Evolutionary conservation across 1,140 invertebrate species (phyloP).

Genomic region (Cherax destructor): DNA sequence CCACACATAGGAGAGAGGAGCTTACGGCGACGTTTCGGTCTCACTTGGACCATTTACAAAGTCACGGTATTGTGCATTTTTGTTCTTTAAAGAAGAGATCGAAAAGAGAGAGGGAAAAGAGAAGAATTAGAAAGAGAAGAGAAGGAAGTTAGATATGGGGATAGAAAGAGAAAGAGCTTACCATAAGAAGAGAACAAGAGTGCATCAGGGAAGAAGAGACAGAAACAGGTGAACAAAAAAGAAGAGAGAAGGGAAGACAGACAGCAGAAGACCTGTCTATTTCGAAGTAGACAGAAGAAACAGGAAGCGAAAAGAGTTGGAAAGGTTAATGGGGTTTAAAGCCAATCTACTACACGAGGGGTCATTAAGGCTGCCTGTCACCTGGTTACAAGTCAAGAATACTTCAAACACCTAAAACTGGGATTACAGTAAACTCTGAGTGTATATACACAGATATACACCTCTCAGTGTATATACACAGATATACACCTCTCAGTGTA

Average conservation of each 20-base stretch:
- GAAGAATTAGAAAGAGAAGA: conserved; percentile 12
- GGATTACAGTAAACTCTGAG: too few species aligned
- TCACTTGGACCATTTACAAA: background rate
- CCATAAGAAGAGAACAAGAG: background rate
- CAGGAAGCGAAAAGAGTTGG: conserved; percentile 4
- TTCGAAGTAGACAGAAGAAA: background rate
- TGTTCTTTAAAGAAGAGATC: background rate
- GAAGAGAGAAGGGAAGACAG: too few species aligned
- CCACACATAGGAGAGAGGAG: background rate
- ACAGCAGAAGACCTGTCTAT: background rate
- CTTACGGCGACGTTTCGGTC: background rate
- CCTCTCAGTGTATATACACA: too few species aligned
- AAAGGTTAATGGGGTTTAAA: background rate
- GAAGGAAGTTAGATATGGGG: background rate
- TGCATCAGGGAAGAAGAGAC: background rate
- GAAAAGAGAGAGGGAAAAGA: background rate
- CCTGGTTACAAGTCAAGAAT: too few species aligned
- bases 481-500: too few species aligned
- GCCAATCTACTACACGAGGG: too few species aligned
- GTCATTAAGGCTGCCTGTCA: too few species aligned
- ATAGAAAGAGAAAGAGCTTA: background rate
- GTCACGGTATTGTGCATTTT: background rate
- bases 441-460: too few species aligned
- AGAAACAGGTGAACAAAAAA: background rate
- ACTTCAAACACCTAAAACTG: too few species aligned